Evolutionary conservation across 2,888 invertebrate genomes (phyloP).

Genomic region (Caenorhabditis sinica): DNA sequence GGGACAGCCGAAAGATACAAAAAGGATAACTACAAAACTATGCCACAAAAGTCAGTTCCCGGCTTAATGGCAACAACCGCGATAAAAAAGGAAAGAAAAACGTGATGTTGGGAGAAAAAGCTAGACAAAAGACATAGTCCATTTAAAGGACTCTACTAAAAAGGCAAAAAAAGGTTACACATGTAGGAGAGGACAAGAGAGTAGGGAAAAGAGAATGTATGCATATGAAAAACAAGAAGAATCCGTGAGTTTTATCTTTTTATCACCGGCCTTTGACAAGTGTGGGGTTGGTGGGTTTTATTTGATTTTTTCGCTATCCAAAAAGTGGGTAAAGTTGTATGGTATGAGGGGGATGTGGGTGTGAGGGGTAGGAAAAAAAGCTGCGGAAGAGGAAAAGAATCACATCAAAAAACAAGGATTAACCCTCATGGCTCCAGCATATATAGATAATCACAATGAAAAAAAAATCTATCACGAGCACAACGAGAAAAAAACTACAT

Average conservation of each 20-base stretch:
- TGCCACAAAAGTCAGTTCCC: constrained; percentile 61
- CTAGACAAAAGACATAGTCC: constrained; percentile 51
- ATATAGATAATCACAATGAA: constrained; percentile 40
- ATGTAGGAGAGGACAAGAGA: constrained; percentile 2
- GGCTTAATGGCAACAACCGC: constrained; percentile 63
- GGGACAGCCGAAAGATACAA: constrained; percentile 33
- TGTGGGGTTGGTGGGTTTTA: constrained; percentile 60
- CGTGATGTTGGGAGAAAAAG: constrained; percentile 29
- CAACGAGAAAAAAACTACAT: constrained; percentile 47
- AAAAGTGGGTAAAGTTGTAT: constrained; percentile 54
- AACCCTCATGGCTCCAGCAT: constrained; percentile 35
- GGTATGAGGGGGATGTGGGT: constrained; percentile 35
- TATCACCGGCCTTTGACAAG: constrained; percentile 67
- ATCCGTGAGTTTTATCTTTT: constrained; percentile 68
- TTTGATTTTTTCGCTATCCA: constrained; percentile 59
- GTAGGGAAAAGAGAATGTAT: constrained; percentile 7
- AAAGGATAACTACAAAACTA: constrained; percentile 44
- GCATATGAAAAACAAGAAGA: constrained; percentile 36
- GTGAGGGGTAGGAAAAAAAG: neutral
- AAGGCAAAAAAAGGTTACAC: constrained; percentile 35
- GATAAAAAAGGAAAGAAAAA: constrained; percentile 38
- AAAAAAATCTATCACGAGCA: constrained; percentile 50
- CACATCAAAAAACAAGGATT: constrained; percentile 27
- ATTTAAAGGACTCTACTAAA: constrained; percentile 48
- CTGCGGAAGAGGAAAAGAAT: constrained; percentile 11